A percentile compares a stretch with the other conserved stretches of the same genome.
Conservation (phyloP, 2,888 invertebrate genomes). For the Erebia aethiops region DNA sequence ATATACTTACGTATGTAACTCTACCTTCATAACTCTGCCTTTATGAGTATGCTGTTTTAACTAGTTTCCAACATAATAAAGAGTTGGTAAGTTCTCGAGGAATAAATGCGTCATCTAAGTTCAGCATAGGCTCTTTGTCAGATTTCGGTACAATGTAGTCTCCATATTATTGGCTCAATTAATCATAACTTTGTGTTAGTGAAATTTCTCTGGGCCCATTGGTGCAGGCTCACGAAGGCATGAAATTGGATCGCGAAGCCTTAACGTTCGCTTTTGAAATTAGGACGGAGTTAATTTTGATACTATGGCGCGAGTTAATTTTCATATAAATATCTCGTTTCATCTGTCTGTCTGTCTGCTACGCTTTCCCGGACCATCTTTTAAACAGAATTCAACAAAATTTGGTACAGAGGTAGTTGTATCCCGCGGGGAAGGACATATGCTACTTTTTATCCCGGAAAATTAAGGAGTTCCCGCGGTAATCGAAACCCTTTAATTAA, state of each 20-base stretch:
- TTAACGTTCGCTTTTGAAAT: conserved; percentile 65
- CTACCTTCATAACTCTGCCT: not conserved
- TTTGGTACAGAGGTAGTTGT: too few species aligned
- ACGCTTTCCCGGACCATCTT: too few species aligned
- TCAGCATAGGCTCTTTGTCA: conserved; percentile 46
- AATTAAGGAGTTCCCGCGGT: too few species aligned
- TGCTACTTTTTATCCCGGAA: too few species aligned
- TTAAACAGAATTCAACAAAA: too few species aligned
- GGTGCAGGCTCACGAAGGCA: conserved; percentile 78
- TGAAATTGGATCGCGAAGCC: conserved; percentile 79
- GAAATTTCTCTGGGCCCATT: conserved; percentile 77
- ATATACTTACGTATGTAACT: not conserved
- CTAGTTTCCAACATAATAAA: not conserved
- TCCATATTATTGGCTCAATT: conserved; percentile 78
- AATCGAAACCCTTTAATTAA: too few species aligned
- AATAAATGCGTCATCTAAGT: conserved; percentile 40
- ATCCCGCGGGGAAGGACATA: too few species aligned
- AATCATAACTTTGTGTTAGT: conserved; percentile 81
- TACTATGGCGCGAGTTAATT: conserved; percentile 44
- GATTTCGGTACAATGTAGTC: conserved; percentile 61
- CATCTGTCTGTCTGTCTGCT: too few species aligned
- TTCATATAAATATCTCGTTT: not conserved
- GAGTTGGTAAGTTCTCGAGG: not conserved
- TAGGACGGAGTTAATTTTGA: conserved; percentile 66
- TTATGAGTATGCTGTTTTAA: not conserved